phyloP scores from a whole-genome alignment of 2,113 vertebrate genomes.

The Myrmophylax atrothorax region DNA sequence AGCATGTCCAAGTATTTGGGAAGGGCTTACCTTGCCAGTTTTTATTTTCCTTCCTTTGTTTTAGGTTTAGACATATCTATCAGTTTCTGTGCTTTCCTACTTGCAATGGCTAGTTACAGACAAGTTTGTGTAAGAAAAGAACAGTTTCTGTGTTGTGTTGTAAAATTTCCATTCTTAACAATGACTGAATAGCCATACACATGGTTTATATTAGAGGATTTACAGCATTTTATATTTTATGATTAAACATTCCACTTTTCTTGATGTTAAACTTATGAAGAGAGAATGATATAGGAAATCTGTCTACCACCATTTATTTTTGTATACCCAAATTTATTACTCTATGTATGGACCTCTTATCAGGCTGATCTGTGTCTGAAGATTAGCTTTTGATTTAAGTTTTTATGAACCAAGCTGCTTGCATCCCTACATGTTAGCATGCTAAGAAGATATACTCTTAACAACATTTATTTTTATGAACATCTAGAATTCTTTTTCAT shows the following conservation, averaged over 20 bases:
- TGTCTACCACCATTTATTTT: neutral
- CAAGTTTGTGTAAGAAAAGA: neutral
- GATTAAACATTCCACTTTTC: neutral
- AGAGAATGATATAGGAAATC: neutral
- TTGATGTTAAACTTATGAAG: neutral
- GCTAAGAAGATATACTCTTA: neutral
- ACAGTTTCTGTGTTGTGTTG: neutral
- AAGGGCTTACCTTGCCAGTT: fast-evolving
- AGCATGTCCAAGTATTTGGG: neutral
- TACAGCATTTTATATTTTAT: neutral
- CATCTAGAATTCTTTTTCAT: neutral
- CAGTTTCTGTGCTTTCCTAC: neutral
- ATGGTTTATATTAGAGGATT: neutral
- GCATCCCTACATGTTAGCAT: neutral
- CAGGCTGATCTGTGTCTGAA: neutral
- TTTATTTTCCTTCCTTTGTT: neutral
- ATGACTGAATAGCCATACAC: neutral
- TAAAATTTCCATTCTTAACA: neutral
- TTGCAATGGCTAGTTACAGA: neutral
- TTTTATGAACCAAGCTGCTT: neutral
- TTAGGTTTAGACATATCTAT: neutral
- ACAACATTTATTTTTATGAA: neutral
- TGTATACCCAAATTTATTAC: neutral
- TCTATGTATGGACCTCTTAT: neutral
- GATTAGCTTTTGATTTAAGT: neutral